phyloP scores from a whole-genome alignment of 2,797 vertebrate species.

The Acipenser transmontanus region DNA sequence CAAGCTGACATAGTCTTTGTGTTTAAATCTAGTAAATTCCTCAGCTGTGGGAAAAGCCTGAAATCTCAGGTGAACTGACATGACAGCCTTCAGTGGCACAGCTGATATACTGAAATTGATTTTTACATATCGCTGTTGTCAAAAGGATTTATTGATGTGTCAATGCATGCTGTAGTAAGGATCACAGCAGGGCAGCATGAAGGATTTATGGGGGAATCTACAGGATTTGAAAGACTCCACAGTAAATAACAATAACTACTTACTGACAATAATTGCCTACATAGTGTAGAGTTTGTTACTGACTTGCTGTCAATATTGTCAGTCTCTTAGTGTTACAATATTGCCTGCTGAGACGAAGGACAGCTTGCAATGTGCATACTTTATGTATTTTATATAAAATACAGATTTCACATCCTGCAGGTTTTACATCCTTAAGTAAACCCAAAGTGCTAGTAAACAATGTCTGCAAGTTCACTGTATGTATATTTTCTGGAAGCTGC shows the following conservation, averaged over 20 bases:
- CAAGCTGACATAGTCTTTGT: slow-evolving; percentile 35
- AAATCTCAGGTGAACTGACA: slow-evolving; percentile 58
- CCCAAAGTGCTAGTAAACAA: background rate
- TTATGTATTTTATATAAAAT: background rate
- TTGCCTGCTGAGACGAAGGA: background rate
- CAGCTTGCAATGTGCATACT: background rate
- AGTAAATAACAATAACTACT: slow-evolving; percentile 68
- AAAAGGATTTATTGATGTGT: slow-evolving; percentile 91
- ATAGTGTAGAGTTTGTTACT: slow-evolving; percentile 37
- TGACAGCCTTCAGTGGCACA: slow-evolving; percentile 56
- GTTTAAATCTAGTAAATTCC: slow-evolving; percentile 52
- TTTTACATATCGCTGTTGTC: slow-evolving; percentile 79
- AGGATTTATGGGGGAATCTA: slow-evolving; percentile 81
- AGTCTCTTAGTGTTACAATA: background rate
- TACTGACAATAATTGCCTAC: slow-evolving; percentile 49
- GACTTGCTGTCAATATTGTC: background rate
- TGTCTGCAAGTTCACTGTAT: background rate
- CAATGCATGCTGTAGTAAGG: slow-evolving; percentile 61
- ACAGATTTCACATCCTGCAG: background rate
- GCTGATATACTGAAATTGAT: slow-evolving; percentile 87
- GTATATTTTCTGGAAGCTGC: background rate
- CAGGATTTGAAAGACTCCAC: slow-evolving; percentile 70
- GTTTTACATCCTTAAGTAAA: background rate
- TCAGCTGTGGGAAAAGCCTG: slow-evolving; percentile 52
- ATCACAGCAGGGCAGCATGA: slow-evolving; percentile 56